A percentile compares a stretch with the other conserved stretches of the same genome.
Conservation (phyloP, 1,140 invertebrate species). For the Drosophila burlai region DNA sequence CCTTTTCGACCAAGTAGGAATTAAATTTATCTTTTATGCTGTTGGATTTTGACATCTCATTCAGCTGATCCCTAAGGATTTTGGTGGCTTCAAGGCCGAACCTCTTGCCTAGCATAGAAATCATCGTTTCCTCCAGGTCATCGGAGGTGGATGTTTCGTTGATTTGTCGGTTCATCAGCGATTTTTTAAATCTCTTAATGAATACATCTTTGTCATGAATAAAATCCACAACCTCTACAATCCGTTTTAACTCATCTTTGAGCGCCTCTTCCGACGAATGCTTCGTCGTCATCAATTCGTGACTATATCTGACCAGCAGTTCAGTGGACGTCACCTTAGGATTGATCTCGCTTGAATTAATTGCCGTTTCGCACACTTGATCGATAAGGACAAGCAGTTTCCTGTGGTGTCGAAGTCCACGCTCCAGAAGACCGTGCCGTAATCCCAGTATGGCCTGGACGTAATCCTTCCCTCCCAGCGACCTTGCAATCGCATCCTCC, state of each 20-base stretch:
- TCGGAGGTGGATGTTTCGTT: constrained; percentile 10
- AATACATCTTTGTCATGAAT: constrained; percentile 6
- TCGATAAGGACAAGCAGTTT: neutral
- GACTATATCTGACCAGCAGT: neutral
- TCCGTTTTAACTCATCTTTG: constrained; percentile 3
- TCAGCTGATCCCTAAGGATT: neutral
- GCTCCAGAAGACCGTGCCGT: neutral
- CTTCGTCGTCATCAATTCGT: constrained; percentile 6
- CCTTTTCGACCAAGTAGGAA: neutral
- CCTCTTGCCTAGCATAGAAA: neutral
- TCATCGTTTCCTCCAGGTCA: constrained; percentile 11
- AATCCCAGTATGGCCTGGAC: constrained; percentile 4
- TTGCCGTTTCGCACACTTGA: neutral
- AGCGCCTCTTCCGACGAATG: neutral
- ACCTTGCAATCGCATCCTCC: neutral
- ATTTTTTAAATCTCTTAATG: neutral
- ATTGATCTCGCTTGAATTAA: constrained; percentile 1
- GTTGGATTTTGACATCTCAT: neutral
- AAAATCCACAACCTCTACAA: constrained; percentile 1
- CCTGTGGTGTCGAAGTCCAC: constrained; percentile 10
- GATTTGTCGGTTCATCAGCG: neutral
- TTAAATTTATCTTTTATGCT: neutral
- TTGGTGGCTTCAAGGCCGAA: fast-evolving
- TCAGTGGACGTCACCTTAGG: neutral
- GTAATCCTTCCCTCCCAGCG: constrained; percentile 3